A percentile compares a stretch with the other conserved stretches of the same genome.
These are phyloP conservation scores for Auanema sp. DNA, from an alignment of 2,888 invertebrate species.

Conservation along the genomic window DNA sequence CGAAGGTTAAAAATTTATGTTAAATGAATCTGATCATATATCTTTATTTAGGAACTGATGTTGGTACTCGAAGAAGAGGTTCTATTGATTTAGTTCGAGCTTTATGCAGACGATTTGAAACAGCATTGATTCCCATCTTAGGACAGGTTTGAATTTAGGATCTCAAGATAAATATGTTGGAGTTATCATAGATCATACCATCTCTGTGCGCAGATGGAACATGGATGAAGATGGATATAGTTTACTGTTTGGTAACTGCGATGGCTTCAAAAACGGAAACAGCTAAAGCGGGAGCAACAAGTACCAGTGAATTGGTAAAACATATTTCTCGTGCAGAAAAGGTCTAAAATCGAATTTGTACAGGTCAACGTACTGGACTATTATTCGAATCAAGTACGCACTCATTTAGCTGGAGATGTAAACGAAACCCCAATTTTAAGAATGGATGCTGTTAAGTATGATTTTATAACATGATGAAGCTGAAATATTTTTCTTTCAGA, in stretches of 20 bases:
- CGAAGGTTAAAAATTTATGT: slow-evolving; percentile 73
- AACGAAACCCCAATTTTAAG: slow-evolving; percentile 73
- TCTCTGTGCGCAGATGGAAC: slow-evolving; percentile 67
- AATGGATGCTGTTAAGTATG: slow-evolving; percentile 88
- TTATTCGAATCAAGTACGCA: slow-evolving; percentile 81
- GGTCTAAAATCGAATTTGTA: slow-evolving; percentile 8
- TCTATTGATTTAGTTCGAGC: slow-evolving; percentile 95
- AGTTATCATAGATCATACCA: slow-evolving; percentile 20
- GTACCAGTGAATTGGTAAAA: slow-evolving; percentile 47
- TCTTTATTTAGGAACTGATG: slow-evolving; percentile 71
- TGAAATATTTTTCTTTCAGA: slow-evolving; percentile 13
- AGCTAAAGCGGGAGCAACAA: slow-evolving; percentile 70
- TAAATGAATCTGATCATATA: not conserved
- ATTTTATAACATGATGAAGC: not conserved
- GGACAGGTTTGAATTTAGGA: not conserved
- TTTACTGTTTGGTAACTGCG: slow-evolving; percentile 91
- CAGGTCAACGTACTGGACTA: slow-evolving; percentile 84
- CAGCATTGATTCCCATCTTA: slow-evolving; percentile 63
- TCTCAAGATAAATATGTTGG: not conserved
- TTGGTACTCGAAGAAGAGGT: slow-evolving; percentile 90
- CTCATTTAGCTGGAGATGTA: slow-evolving; percentile 76
- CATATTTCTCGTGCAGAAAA: not conserved
- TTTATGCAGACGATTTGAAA: slow-evolving; percentile 82
- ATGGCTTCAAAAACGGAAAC: slow-evolving; percentile 87
- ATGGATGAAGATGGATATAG: slow-evolving; percentile 84